Base-by-base conservation (phyloP, 2,888 invertebrate genomes). In the Elegia similella region DNA sequence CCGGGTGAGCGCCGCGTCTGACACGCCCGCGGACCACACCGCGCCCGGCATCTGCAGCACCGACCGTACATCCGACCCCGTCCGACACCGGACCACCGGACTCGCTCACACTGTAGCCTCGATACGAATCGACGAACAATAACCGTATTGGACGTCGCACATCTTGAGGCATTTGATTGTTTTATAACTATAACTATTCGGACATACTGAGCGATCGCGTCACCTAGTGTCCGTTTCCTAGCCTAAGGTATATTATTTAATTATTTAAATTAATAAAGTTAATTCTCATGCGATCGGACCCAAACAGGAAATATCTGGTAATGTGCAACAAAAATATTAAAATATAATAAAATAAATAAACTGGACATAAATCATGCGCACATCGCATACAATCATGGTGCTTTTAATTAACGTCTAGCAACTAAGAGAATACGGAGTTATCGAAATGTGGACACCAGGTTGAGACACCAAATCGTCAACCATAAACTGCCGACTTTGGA, bases 1-100 rank as follows among this genome's bases (percentile, higher is more conserved):
- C 84, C 94, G 93, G 74, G 95, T 95, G 86, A 95, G 93, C 85
- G 94, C 94, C 80, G 94, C 85, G 79, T 93, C 87, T 64, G 76
- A 23, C 23, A 23, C 76, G 66, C 78, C 77, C 68, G 73, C 73
- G 68, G 70, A 72, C 69, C 77, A 72, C 66, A 65, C 73, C 70
- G 74, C 75, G 65, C 72, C 74, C 86, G 77, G 83, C 88, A 87
- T 82, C 88, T 86, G 88, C 74, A 81, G 73, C 82, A 80, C 72
- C 75, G 75, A 78, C 68, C 71, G 72, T 75, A 78, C 76, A 72
- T 62, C 69, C 52, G 65, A 58, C 57, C 60, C 12, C 54, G 34
- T 15, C 32, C 34, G 55, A 23, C n/a, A 23, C n/a, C 57, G 52
- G 53, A 60, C 54, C n/a, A 23, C n/a, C 57, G 52, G 53, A 60